Conservation (phyloP, 2,888 invertebrate genomes). For the Clivina fossor region DNA sequence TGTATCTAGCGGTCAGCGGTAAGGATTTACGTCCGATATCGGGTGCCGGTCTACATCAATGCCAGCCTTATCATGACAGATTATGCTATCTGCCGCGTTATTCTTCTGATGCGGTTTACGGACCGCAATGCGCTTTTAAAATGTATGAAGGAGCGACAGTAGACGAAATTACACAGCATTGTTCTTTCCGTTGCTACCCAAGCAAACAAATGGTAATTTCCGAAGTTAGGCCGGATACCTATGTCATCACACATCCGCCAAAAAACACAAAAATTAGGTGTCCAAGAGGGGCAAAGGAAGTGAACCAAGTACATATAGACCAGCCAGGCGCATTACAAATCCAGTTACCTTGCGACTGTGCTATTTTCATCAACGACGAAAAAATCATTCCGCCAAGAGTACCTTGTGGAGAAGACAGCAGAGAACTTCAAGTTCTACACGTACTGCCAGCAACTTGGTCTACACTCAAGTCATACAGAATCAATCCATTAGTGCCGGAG, state of each 20-base stretch:
- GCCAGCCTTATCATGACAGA: constrained; percentile 19
- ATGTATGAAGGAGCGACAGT: constrained; percentile 13
- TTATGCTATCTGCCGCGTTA: constrained; percentile 24
- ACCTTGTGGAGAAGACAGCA: constrained; percentile 2
- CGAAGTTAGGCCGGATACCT: not conserved
- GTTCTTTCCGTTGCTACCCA: too few species aligned
- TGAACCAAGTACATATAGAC: constrained; percentile 1
- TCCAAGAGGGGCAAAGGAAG: not conserved
- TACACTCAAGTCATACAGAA: not conserved
- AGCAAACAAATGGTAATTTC: too few species aligned
- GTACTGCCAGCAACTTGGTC: constrained; percentile 5
- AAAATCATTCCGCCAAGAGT: not conserved
- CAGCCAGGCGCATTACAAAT: constrained; percentile 7
- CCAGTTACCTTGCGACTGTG: constrained; percentile 6
- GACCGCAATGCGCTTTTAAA: constrained; percentile 20
- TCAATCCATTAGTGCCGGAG: not conserved
- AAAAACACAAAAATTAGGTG: not conserved
- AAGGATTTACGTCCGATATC: constrained; percentile 11
- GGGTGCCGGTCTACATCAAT: constrained; percentile 20
- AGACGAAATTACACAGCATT: too few species aligned
- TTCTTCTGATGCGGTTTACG: constrained; percentile 16
- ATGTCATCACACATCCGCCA: not conserved
- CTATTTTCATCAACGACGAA: not conserved
- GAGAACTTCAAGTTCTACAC: not conserved
- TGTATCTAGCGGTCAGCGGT: constrained; percentile 22